Evolutionary conservation across 2,888 invertebrate genomes (phyloP), one percentile per base, ranked within the genome.

Genomic region (Orthosia cruda): DNA sequence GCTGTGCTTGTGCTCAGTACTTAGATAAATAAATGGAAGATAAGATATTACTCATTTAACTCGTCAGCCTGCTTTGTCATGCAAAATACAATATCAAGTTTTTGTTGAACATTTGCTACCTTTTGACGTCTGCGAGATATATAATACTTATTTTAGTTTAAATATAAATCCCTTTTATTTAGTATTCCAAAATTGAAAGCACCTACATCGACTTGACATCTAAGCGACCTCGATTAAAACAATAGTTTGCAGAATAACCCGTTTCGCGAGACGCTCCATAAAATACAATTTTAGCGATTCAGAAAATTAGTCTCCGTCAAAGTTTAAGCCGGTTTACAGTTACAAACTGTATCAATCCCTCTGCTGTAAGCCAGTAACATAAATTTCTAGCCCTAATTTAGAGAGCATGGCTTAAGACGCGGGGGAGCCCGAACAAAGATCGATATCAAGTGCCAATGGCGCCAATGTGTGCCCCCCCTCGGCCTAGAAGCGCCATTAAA

Each of bases 391-490:
- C 92, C 93, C 94, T 94, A 95, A 95, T 95, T 94, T 94, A 90
- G 86, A 87, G 87, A 87, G 86, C 86, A 87, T 77, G 78, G 94
- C 93, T 94, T 92, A 92, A 95, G 94, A 93, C 94, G 93, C 94
- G 91, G 93, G 96, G 95, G 96, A 95, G 93, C 90, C 63, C 74
- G 90, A 91, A 93, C 94, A 93, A 93, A 96, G 96, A 96, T 96
- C 96, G 95, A 96, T 96, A 96, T 95, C 95, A 93, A 94, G 92
- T 93, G 94, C 92, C 92, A 90, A 92, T 93, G 93, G 94, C 94
- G 94, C 93, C 93, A 92, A 93, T 95, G 94, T 94, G 93, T 93
- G 92, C 90, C 90, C 93, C 93, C 94, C 94, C 94, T 92, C 91
- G 88, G 89, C 87, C 90, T 87, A 89, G 86, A 87, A 87, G 82